Evolutionary conservation across 2,888 invertebrate genomes (phyloP).

Genomic region (Platycnemis pennipes): DNA sequence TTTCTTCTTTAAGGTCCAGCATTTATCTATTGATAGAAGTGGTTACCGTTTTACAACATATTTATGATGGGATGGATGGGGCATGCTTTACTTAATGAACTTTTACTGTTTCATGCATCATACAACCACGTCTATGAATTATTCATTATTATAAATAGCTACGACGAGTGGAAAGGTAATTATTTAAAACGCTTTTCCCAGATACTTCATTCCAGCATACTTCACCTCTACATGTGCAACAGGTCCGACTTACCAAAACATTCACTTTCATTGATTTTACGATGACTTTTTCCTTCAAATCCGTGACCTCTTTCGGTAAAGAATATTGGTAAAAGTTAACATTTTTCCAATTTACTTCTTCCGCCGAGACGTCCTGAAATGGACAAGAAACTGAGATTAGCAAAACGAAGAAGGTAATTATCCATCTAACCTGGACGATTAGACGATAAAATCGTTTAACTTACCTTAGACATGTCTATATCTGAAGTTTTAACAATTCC

Average conservation of each 20-base stretch:
- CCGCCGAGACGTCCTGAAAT: constrained; percentile 1
- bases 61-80: too few relatives aligned
- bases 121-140: too few relatives aligned
- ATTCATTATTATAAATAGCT: too few relatives aligned
- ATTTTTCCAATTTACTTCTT: constrained; percentile 70
- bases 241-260: constrained; percentile 68
- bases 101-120: too few relatives aligned
- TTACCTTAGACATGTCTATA: constrained; percentile 16
- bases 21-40: too few relatives aligned
- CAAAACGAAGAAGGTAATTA: not conserved
- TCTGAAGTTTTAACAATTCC: constrained; percentile 52
- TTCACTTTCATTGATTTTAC: constrained; percentile 60
- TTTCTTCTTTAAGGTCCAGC: too few relatives aligned
- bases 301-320: constrained; percentile 68
- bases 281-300: constrained; percentile 39
- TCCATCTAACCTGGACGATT: not conserved
- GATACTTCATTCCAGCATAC: too few relatives aligned
- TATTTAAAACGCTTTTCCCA: too few relatives aligned
- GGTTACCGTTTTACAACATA: too few relatives aligned
- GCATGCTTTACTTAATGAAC: too few relatives aligned
- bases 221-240: too few relatives aligned
- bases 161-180: too few relatives aligned
- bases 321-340: constrained; percentile 68
- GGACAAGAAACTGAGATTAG: not conserved
- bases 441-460: not conserved